A percentile compares a stretch with the other conserved stretches of the same genome.
Evolutionary conservation across 2,888 invertebrate species (phyloP).

Genomic region (Rutpela maculata): DNA sequence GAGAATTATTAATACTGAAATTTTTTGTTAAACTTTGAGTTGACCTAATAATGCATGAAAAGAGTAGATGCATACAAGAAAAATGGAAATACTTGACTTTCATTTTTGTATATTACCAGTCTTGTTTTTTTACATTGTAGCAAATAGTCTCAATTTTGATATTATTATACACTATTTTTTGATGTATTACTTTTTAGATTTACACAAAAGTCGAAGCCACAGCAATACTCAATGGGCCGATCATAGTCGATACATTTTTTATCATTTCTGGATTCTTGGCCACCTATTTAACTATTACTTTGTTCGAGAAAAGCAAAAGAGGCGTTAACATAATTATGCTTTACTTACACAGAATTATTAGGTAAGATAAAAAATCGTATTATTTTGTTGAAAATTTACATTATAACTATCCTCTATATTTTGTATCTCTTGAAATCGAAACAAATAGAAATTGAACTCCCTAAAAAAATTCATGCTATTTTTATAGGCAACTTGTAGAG

Average conservation of each 20-base stretch:
- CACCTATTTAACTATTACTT: constrained; percentile 76
- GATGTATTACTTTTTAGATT: constrained; percentile 52
- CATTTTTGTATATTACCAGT: too few relatives aligned
- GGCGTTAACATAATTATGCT: constrained; percentile 77
- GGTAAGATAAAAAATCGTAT: constrained; percentile 70
- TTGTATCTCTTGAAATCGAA: too few relatives aligned
- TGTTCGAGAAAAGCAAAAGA: constrained; percentile 16
- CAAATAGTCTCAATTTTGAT: background rate
- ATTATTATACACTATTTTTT: background rate
- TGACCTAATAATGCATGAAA: too few relatives aligned
- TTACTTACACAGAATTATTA: constrained; percentile 80
- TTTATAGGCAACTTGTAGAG: too few relatives aligned
- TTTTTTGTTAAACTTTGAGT: too few relatives aligned
- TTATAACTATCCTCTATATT: too few relatives aligned
- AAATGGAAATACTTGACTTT: too few relatives aligned
- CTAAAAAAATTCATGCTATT: too few relatives aligned
- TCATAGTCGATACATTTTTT: constrained; percentile 82
- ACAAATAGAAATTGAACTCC: too few relatives aligned
- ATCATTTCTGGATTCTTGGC: constrained; percentile 82
- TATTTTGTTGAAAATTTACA: too few relatives aligned
- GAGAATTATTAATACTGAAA: too few relatives aligned
- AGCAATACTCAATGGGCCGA: constrained; percentile 79
- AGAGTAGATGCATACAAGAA: too few relatives aligned
- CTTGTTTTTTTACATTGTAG: background rate
- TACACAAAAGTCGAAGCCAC: constrained; percentile 62